phyloP scores from a whole-genome alignment of 2,113 vertebrate species.

The Sprattus sprattus region DNA sequence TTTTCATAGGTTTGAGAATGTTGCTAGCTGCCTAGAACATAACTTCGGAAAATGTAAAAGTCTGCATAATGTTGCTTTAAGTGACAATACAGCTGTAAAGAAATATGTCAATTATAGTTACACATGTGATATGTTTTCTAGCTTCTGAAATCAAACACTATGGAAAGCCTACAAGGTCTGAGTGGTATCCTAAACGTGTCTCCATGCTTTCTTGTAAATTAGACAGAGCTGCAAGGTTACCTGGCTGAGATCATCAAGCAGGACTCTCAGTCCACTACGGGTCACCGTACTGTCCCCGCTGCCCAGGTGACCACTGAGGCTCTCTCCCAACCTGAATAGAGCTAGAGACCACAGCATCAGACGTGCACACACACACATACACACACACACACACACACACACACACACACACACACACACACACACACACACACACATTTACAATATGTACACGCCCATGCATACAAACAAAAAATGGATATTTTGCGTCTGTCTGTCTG shows the following conservation, averaged over 20 bases:
- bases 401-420: not conserved
- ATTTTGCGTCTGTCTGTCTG: not conserved
- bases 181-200: too few species aligned
- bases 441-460: too few species aligned
- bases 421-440: not conserved
- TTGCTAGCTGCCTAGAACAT: too few species aligned
- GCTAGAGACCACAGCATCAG: slow-evolving; percentile 52
- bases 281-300: slow-evolving; percentile 59
- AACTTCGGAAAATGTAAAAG: too few species aligned
- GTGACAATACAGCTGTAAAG: too few species aligned
- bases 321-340: slow-evolving; percentile 71
- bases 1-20: too few species aligned
- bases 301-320: slow-evolving; percentile 35
- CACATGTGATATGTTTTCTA: not conserved
- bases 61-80: too few species aligned
- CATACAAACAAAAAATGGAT: not conserved
- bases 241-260: slow-evolving; percentile 80
- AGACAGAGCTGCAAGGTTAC: slow-evolving; percentile 53
- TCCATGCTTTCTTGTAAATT: too few species aligned
- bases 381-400: slow-evolving; percentile 2
- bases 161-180: not conserved
- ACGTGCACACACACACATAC: slow-evolving; percentile 3
- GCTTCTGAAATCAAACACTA: not conserved
- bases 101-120: not conserved
- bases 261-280: slow-evolving; percentile 64